Evolutionary conservation across 2,888 invertebrate species (phyloP).

Genomic region (Tricholauxania praeusta): DNA sequence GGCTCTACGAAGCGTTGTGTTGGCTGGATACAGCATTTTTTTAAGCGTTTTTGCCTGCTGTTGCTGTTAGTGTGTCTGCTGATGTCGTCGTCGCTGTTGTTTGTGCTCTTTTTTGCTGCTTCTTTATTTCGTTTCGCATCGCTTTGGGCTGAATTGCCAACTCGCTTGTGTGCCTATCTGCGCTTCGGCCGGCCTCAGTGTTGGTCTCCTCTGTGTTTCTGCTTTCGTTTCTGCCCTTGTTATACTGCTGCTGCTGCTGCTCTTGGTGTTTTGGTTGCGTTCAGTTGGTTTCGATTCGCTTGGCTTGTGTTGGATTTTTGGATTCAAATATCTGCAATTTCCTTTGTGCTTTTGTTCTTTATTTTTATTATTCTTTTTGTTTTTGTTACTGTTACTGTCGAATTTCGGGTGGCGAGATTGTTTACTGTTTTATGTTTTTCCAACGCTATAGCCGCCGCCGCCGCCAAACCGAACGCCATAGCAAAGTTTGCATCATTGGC

Average conservation of each 20-base stretch:
- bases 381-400: slow-evolving; percentile 18
- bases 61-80: no score
- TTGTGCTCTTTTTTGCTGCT: no score
- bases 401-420: slow-evolving; percentile 24
- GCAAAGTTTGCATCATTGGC: not conserved
- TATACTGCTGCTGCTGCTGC: slow-evolving; percentile 23
- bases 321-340: slow-evolving; percentile 32
- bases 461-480: not conserved
- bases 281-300: slow-evolving; percentile 31
- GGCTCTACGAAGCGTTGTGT: no score
- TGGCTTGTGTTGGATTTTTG: slow-evolving; percentile 29
- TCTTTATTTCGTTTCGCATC: no score
- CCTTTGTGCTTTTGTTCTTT: slow-evolving; percentile 5
- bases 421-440: slow-evolving; percentile 23
- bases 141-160: no score
- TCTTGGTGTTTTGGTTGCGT: not conserved
- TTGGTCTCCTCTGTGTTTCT: slow-evolving; percentile 37
- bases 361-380: not conserved
- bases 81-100: no score
- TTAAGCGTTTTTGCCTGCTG: no score
- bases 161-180: no score
- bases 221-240: slow-evolving; percentile 15
- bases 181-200: no score
- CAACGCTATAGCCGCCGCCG: slow-evolving; percentile 14
- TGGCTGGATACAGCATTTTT: no score